phyloP scores from a whole-genome alignment of 2,113 vertebrate genomes.

The Paralichthys olivaceus region DNA sequence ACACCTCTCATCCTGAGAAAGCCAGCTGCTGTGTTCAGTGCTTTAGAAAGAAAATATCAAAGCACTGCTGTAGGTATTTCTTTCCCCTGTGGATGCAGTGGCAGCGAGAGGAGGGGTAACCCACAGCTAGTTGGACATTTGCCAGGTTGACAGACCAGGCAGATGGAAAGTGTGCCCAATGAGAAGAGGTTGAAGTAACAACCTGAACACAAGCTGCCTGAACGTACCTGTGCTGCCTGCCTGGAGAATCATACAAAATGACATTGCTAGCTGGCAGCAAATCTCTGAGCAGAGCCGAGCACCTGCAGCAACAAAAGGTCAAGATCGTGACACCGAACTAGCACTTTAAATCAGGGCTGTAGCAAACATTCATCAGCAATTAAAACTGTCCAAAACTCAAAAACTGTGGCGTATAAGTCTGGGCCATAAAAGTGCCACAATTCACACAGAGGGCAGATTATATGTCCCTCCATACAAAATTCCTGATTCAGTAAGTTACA shows the following conservation, averaged over 20 bases:
- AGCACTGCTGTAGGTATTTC: conserved; percentile 56
- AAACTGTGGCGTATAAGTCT: background rate
- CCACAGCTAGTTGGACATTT: conserved; percentile 58
- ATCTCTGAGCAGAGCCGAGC: conserved; percentile 44
- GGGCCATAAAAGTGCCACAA: background rate
- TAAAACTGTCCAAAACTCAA: background rate
- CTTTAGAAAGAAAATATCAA: conserved; percentile 55
- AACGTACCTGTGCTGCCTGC: conserved; percentile 46
- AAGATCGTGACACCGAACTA: conserved; percentile 22
- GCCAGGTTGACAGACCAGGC: conserved; percentile 55
- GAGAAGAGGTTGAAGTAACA: conserved; percentile 57
- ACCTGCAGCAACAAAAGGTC: conserved; percentile 45
- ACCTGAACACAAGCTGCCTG: conserved; percentile 60
- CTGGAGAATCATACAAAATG: conserved; percentile 51
- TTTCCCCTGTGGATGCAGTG: conserved; percentile 46
- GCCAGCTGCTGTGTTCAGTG: conserved; percentile 20
- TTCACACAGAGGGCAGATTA: background rate
- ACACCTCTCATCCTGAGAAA: conserved; percentile 38
- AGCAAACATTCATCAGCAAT: background rate
- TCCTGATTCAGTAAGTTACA: no score
- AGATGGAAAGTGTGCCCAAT: conserved; percentile 49
- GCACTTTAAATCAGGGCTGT: background rate
- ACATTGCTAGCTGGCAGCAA: conserved; percentile 40
- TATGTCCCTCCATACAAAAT: background rate
- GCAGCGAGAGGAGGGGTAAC: conserved; percentile 43